Conservation (phyloP, 2,888 invertebrate genomes). For the Trichopoda pennipes region DNA sequence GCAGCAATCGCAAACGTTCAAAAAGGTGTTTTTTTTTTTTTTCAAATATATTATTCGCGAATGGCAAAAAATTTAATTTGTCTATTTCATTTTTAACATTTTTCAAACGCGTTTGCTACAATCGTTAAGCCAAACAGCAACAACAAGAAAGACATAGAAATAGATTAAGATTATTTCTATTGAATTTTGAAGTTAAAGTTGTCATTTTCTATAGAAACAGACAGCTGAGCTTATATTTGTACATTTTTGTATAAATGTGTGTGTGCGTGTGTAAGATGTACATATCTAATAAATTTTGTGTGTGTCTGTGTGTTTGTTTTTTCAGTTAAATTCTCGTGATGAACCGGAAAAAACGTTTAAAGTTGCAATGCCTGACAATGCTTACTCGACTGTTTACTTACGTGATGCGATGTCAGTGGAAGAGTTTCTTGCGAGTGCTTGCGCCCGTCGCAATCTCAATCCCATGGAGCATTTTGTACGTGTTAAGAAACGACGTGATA, state of each 20-base stretch:
- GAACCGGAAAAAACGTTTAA: slow-evolving; percentile 93
- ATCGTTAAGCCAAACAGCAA: background rate
- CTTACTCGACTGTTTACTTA: slow-evolving; percentile 90
- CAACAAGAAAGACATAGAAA: background rate
- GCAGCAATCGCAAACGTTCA: too few species aligned
- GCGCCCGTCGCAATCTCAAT: slow-evolving; percentile 94
- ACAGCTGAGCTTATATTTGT: background rate
- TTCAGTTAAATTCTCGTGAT: slow-evolving; percentile 91
- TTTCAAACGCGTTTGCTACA: background rate
- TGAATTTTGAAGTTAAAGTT: slow-evolving; percentile 30
- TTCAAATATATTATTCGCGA: background rate
- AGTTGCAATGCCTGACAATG: slow-evolving; percentile 93
- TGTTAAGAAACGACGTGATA: slow-evolving; percentile 95
- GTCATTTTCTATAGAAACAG: slow-evolving; percentile 24
- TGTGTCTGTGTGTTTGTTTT: slow-evolving; percentile 70
- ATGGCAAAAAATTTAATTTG: background rate
- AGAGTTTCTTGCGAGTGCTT: slow-evolving; percentile 95
- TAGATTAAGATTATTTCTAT: slow-evolving; percentile 26
- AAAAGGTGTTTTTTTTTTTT: too few species aligned
- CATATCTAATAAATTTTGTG: slow-evolving; percentile 43
- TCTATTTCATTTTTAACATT: slow-evolving; percentile 25
- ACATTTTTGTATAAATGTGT: slow-evolving; percentile 8
- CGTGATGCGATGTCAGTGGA: slow-evolving; percentile 97
- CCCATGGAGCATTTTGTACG: slow-evolving; percentile 97
- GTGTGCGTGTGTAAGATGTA: background rate